Percentiles rank a stretch among this genome's conserved stretches.
Conservation (phyloP, 2,888 invertebrate species). For the Schrankia costaestrigalis region DNA sequence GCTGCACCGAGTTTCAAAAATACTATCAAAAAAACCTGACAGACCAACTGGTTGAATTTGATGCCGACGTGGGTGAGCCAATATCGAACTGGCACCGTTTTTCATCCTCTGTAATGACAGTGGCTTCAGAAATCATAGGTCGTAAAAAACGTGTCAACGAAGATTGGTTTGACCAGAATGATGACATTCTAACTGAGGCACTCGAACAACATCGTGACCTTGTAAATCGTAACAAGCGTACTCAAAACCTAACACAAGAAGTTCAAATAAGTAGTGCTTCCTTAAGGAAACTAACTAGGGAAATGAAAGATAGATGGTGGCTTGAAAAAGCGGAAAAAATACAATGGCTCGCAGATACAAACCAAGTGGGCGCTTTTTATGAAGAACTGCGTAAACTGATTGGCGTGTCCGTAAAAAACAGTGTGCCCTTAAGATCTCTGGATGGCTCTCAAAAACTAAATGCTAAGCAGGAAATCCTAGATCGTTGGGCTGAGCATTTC, state of each 20-base stretch:
- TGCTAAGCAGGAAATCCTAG: not conserved
- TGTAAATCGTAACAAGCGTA: not conserved
- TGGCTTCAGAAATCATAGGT: not conserved
- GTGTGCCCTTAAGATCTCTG: not conserved
- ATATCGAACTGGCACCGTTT: not conserved
- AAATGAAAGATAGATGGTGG: constrained; percentile 4
- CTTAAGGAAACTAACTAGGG: not conserved
- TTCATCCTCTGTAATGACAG: not conserved
- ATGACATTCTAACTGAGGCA: not conserved
- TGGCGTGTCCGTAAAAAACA: not conserved
- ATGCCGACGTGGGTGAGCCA: not conserved
- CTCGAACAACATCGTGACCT: not conserved
- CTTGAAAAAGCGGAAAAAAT: not conserved
- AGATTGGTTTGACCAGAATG: not conserved
- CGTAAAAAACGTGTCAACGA: not conserved
- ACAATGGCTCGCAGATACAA: constrained; percentile 1
- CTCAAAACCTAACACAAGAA: not conserved
- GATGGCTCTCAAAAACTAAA: not conserved
- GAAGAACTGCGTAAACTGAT: constrained; percentile 1
- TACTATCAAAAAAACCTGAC: not conserved
- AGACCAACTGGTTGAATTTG: not conserved
- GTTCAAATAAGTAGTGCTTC: not conserved
- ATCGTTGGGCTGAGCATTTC: not conserved
- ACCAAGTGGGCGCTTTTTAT: constrained; percentile 2
- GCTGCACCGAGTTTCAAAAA: not conserved